Conservation (phyloP, 1,140 invertebrate species). For the Lucilia sericata region DNA sequence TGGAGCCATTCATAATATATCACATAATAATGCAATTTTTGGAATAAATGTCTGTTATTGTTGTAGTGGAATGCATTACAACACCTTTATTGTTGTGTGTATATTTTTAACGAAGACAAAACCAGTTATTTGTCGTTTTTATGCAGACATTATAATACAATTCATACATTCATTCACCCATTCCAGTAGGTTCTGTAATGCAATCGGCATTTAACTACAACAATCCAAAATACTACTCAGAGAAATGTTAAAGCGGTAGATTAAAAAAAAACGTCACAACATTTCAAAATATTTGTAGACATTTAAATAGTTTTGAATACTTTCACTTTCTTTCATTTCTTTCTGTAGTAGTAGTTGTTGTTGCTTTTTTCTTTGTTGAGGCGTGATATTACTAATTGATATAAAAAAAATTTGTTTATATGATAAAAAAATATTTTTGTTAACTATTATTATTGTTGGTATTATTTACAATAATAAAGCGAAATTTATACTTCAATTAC, state of each 20-base stretch:
- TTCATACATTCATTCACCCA: neutral
- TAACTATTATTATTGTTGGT: neutral
- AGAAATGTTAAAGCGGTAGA: neutral
- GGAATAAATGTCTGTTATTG: too few species aligned
- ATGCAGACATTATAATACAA: too few species aligned
- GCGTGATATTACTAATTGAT: neutral
- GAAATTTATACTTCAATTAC: too few species aligned
- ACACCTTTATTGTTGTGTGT: too few species aligned
- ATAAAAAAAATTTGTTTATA: neutral
- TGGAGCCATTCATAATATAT: too few species aligned
- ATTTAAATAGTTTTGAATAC: neutral
- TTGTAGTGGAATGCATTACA: too few species aligned
- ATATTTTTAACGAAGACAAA: too few species aligned
- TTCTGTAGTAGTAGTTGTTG: neutral
- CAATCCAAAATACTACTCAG: neutral
- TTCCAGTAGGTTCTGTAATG: neutral
- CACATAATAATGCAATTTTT: too few species aligned
- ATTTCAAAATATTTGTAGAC: neutral
- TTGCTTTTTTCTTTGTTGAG: neutral
- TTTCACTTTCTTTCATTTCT: neutral
- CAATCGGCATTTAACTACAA: neutral
- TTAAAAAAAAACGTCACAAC: neutral
- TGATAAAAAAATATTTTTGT: neutral
- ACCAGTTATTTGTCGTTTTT: too few species aligned
- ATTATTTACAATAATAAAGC: neutral